Conservation (phyloP, 1,140 invertebrate genomes). For the Cydia strobilella region DNA sequence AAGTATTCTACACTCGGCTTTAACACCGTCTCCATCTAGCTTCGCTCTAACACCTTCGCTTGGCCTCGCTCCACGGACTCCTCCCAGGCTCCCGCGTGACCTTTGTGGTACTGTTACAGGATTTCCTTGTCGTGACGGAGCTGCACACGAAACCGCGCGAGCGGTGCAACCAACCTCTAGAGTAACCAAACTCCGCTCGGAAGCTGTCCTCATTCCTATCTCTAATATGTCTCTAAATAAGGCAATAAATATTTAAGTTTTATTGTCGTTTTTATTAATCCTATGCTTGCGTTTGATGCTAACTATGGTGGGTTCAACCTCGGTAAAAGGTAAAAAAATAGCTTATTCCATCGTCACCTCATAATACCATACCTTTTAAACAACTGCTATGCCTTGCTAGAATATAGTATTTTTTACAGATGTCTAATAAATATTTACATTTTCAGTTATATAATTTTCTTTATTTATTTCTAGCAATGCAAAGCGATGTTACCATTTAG, state of each 20-base stretch:
- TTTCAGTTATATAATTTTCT: conserved; percentile 7
- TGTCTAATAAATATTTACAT: neutral
- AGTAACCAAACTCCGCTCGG: conserved; percentile 42
- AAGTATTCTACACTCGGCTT: conserved; percentile 81
- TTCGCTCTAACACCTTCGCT: conserved; percentile 71
- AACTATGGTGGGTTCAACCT: neutral
- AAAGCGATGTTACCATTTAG: neutral
- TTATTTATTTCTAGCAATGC: conserved; percentile 23
- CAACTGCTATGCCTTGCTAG: conserved; percentile 26
- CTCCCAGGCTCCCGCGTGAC: conserved; percentile 60
- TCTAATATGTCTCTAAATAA: conserved; percentile 53
- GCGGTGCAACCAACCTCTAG: conserved; percentile 39
- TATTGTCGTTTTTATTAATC: conserved; percentile 43
- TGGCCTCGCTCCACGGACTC: conserved; percentile 66
- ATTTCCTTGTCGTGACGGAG: conserved; percentile 69
- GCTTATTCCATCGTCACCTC: neutral
- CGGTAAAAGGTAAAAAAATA: neutral
- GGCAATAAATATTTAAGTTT: conserved; percentile 62
- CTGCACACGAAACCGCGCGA: conserved; percentile 31
- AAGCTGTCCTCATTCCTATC: conserved; percentile 69
- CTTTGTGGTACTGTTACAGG: conserved; percentile 73
- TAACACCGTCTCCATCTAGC: conserved; percentile 75
- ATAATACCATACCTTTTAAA: neutral
- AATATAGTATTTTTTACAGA: neutral
- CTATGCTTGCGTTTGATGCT: conserved; percentile 48